Evolutionary conservation across 1,140 invertebrate genomes (phyloP).

Genomic region (Sitobion miscanthi): DNA sequence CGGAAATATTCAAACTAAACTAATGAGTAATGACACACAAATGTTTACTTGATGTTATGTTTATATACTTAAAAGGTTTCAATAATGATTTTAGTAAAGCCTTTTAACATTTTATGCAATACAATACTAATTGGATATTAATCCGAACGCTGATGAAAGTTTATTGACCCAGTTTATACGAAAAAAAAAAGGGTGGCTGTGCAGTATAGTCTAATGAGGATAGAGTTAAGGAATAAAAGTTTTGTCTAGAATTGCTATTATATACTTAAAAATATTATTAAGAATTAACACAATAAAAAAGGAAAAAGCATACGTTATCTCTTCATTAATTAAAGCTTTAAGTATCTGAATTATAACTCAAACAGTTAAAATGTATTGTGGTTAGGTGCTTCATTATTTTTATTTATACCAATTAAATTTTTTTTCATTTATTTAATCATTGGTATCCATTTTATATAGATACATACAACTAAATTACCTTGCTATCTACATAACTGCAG

Average conservation of each 20-base stretch:
- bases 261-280: neutral
- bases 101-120: neutral
- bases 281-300: neutral
- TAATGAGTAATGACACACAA: neutral
- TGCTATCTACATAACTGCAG: neutral
- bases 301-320: neutral
- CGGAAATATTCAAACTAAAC: slow-evolving; percentile 36
- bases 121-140: slow-evolving; percentile 44
- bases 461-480: neutral
- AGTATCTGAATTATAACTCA: neutral
- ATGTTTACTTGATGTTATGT: neutral
- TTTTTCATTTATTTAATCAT: neutral
- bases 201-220: neutral
- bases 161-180: neutral
- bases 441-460: neutral
- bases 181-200: neutral
- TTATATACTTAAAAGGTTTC: slow-evolving; percentile 47
- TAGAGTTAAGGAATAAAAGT: neutral
- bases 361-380: neutral
- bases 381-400: neutral
- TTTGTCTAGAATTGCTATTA: neutral
- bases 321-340: neutral
- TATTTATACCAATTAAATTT: neutral
- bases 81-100: slow-evolving; percentile 51
- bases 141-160: slow-evolving; percentile 13